A percentile compares a stretch with the other conserved stretches of the same genome.
phyloP scores from a whole-genome alignment of 1,140 invertebrate species.

The Periplaneta americana region DNA sequence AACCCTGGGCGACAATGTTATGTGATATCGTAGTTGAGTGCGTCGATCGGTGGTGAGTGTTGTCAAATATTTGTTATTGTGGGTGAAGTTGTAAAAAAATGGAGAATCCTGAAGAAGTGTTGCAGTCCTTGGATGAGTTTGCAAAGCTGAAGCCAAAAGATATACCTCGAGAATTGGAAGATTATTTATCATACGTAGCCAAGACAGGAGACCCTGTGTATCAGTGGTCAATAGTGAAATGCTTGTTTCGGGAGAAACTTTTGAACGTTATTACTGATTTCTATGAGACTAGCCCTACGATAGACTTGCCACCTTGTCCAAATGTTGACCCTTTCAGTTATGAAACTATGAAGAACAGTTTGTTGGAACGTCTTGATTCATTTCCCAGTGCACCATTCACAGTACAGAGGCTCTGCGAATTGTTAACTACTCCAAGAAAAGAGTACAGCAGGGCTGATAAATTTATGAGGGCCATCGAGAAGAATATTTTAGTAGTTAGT shows the following conservation, averaged over 20 bases:
- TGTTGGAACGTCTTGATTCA: slow-evolving; percentile 77
- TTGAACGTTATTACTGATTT: slow-evolving; percentile 82
- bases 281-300: slow-evolving; percentile 66
- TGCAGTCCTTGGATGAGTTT: slow-evolving; percentile 78
- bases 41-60: slow-evolving; percentile 6
- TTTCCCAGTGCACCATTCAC: slow-evolving; percentile 92
- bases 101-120: slow-evolving; percentile 81
- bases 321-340: slow-evolving; percentile 90
- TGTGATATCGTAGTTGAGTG: not conserved
- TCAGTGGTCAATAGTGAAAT: slow-evolving; percentile 84
- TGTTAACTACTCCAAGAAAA: slow-evolving; percentile 83
- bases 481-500: slow-evolving; percentile 91
- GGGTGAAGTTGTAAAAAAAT: slow-evolving; percentile 37
- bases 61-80: not conserved
- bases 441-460: slow-evolving; percentile 95
- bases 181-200: slow-evolving; percentile 85
- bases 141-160: slow-evolving; percentile 73
- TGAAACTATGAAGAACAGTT: slow-evolving; percentile 78
- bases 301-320: slow-evolving; percentile 71
- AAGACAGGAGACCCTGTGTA: slow-evolving; percentile 92
- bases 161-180: slow-evolving; percentile 84
- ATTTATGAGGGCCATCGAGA: slow-evolving; percentile 91
- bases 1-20: not conserved
- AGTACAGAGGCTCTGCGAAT: slow-evolving; percentile 90
- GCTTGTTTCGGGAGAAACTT: slow-evolving; percentile 81